Conservation (phyloP, 2,888 invertebrate genomes). For the Gasteruption jaculator region DNA sequence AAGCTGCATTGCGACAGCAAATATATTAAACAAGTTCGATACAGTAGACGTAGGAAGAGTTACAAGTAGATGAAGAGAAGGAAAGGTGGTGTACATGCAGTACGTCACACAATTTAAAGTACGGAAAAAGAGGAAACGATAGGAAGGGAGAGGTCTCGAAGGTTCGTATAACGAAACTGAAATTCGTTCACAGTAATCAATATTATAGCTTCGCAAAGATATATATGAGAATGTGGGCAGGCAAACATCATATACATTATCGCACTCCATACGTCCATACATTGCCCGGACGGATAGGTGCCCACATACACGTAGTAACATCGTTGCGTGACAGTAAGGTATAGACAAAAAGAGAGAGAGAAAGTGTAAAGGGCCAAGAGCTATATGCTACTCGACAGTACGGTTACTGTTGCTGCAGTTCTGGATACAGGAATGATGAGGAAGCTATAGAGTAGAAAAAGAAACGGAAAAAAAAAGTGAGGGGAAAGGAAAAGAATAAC, state of each 20-base stretch:
- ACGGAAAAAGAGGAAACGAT: conserved; percentile 11
- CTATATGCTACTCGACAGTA: no score
- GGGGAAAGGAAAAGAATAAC: conserved; percentile 22
- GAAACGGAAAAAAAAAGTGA: conserved; percentile 23
- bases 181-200: conserved; percentile 45
- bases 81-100: conserved; percentile 9
- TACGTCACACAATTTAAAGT: conserved; percentile 15
- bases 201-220: conserved; percentile 41
- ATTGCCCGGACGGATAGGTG: conserved; percentile 33
- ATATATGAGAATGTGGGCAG: conserved; percentile 42
- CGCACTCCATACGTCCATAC: conserved; percentile 38
- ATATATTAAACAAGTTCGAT: no score
- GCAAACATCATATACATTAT: no score
- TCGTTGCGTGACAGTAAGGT: no score
- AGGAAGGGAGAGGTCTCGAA: not conserved
- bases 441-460: conserved; percentile 19
- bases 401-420: no score
- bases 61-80: not conserved
- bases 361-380: no score
- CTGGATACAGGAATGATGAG: not conserved
- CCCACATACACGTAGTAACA: no score
- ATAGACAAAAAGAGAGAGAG: no score
- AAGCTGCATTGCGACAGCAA: conserved; percentile 30
- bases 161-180: conserved; percentile 24
- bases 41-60: conserved; percentile 3